Base-by-base conservation (phyloP, 2,888 invertebrate species). In the Aphodius sticticus region DNA sequence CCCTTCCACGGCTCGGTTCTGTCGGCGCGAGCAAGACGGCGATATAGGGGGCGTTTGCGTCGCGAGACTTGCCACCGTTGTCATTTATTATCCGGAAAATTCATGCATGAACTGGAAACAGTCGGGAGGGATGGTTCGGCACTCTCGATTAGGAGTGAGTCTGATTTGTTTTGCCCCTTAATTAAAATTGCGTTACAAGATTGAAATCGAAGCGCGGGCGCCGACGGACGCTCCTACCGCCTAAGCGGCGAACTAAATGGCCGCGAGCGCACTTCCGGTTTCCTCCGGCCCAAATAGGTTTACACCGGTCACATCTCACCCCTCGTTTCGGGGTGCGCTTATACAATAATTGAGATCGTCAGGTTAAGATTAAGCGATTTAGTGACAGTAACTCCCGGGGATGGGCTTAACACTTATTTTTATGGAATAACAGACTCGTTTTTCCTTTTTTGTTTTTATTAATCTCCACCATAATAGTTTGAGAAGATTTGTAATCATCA, bases 31-130 rank as follows among this genome's bases (percentile, higher is more conserved):
- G 79, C 78, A 83, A 81, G 85, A 84, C 81, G 81, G 81, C 81
- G 82, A 82, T 53, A 53, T 53, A 53, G 53, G 53, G 53, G 53
- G 53, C 53, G 53, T 53, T 12, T 53, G 53, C 53, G 53, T 53
- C 53, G 53, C 53, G 53, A 53, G 53, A 53, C 53, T 53, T 53
- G 82, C 83, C 83, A 82, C 84, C 83, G 84, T 84, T 85, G 84
- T 85, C 85, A 84, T 84, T 85, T 85, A 85, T 85, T 85, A 84
- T 85, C 84, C 84, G 83, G 84, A 83, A 84, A 85, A 85, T 85
- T 85, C 85, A 84, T 84, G 85, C 84, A 84, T 84, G 85, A 84
- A 85, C 83, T 84, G 84, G 82, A 83, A 84, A 84, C 78, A 81
- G 82, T 84, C 84, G 84, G 84, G 74, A 35, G n/a, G 16, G 35